Conservation (phyloP, 2,113 vertebrate species). For the Dasyprocta punctata region DNA sequence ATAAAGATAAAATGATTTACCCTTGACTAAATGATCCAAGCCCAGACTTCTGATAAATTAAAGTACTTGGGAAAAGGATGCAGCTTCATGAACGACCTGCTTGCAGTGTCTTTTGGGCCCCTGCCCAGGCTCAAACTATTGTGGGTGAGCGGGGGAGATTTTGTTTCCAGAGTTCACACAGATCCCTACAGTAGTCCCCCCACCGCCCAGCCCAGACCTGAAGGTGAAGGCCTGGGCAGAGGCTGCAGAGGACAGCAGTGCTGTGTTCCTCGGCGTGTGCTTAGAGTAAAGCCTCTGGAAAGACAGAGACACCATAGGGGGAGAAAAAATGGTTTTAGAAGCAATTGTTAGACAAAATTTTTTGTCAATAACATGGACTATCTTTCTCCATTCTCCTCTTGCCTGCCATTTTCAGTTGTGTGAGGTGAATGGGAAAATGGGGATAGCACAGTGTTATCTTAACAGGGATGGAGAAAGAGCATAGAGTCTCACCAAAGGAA, state of each 20-base stretch:
- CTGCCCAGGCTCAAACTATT: neutral
- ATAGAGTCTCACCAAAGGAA: neutral
- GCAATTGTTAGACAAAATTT: neutral
- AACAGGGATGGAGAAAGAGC: neutral
- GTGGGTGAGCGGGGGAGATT: neutral
- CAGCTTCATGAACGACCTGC: neutral
- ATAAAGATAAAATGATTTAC: neutral
- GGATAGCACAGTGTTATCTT: neutral
- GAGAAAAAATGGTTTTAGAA: neutral
- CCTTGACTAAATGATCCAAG: neutral
- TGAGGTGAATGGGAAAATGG: neutral
- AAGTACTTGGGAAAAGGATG: neutral
- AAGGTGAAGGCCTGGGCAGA: no score
- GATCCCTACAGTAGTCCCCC: fast-evolving
- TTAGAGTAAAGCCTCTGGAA: neutral
- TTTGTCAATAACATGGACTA: neutral
- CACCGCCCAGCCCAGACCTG: no score
- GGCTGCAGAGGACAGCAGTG: neutral
- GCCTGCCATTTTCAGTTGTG: neutral
- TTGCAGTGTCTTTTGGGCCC: neutral
- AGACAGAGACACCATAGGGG: neutral
- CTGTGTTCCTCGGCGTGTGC: fast-evolving
- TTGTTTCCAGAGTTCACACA: neutral
- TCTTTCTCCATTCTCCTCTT: neutral
- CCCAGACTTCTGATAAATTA: neutral